Evolutionary conservation across 2,797 vertebrate species (phyloP).

Genomic region (Typhlichthys subterraneus): DNA sequence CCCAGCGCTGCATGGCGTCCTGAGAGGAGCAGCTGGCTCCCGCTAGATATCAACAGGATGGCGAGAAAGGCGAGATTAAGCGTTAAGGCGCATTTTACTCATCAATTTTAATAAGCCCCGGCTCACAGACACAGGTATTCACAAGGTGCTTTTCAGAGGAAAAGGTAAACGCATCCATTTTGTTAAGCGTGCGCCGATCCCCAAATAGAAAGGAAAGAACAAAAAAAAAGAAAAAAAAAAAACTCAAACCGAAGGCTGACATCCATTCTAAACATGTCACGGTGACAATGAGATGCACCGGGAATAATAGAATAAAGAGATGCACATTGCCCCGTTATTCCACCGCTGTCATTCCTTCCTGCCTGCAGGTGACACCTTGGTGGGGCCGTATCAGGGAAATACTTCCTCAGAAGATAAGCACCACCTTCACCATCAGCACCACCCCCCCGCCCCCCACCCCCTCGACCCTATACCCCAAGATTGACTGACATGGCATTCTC

Average conservation of each 20-base stretch:
- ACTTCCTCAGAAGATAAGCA: slow-evolving; percentile 48
- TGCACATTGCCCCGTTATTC: slow-evolving; percentile 53
- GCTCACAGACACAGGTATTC: slow-evolving; percentile 69
- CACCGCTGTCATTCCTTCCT: slow-evolving; percentile 28
- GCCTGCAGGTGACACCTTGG: slow-evolving; percentile 53
- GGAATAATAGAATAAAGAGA: slow-evolving; percentile 83
- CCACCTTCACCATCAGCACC: background rate
- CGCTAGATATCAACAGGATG: slow-evolving; percentile 65
- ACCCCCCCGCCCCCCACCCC: background rate
- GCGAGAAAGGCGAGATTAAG: slow-evolving; percentile 75
- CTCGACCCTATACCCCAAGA: slow-evolving; percentile 5
- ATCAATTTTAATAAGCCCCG: slow-evolving; percentile 79
- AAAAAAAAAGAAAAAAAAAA: slow-evolving; percentile 30
- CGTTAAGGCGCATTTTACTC: slow-evolving; percentile 66
- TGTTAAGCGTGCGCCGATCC: slow-evolving; percentile 67
- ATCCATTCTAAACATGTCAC: slow-evolving; percentile 72
- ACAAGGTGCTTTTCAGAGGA: slow-evolving; percentile 46
- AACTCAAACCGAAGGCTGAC: slow-evolving; percentile 63
- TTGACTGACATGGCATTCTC: slow-evolving; percentile 73
- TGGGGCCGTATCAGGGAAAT: slow-evolving; percentile 51
- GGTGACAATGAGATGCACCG: slow-evolving; percentile 74
- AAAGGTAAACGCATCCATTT: slow-evolving; percentile 74
- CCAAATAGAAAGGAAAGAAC: slow-evolving; percentile 28
- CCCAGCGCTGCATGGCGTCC: slow-evolving; percentile 43
- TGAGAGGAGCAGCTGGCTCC: slow-evolving; percentile 63